Percentiles rank a stretch among this genome's conserved stretches.
Evolutionary conservation across 2,888 invertebrate species (phyloP).

Genomic region (Lasioglossum oenotherae): DNA sequence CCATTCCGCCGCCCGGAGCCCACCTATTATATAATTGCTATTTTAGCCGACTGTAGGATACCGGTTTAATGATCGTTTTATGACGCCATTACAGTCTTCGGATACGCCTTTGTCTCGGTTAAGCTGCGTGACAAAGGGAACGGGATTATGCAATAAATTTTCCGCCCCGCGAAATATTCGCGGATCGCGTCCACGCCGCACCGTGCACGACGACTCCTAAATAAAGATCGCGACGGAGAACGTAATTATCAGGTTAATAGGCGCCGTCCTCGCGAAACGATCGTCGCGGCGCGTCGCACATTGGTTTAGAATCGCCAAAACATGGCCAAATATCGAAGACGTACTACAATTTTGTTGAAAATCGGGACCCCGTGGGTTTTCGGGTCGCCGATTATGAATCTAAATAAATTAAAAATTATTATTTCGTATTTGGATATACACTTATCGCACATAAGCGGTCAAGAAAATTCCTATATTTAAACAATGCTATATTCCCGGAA

Average conservation of each 20-base stretch:
- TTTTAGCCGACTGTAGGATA: slow-evolving; percentile 25
- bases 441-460: too few species aligned
- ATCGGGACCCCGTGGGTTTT: too few species aligned
- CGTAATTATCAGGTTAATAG: slow-evolving; percentile 12
- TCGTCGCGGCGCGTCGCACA: neutral
- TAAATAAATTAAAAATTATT: too few species aligned
- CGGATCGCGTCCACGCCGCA: neutral
- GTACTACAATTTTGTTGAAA: too few species aligned
- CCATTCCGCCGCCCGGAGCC: slow-evolving; percentile 15
- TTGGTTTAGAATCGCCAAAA: too few species aligned
- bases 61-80: slow-evolving; percentile 45
- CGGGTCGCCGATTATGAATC: too few species aligned
- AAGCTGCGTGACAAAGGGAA: slow-evolving; percentile 13
- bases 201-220: neutral
- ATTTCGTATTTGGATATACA: too few species aligned
- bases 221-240: neutral
- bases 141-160: slow-evolving; percentile 14
- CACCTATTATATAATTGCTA: slow-evolving; percentile 34
- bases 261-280: neutral
- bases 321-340: too few species aligned
- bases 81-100: slow-evolving; percentile 32
- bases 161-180: neutral
- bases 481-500: too few species aligned
- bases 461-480: too few species aligned
- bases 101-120: slow-evolving; percentile 11